A percentile compares a stretch with the other conserved stretches of the same genome.
phyloP scores from a whole-genome alignment of 2,797 vertebrate genomes.

The Eutrigla gurnardus region DNA sequence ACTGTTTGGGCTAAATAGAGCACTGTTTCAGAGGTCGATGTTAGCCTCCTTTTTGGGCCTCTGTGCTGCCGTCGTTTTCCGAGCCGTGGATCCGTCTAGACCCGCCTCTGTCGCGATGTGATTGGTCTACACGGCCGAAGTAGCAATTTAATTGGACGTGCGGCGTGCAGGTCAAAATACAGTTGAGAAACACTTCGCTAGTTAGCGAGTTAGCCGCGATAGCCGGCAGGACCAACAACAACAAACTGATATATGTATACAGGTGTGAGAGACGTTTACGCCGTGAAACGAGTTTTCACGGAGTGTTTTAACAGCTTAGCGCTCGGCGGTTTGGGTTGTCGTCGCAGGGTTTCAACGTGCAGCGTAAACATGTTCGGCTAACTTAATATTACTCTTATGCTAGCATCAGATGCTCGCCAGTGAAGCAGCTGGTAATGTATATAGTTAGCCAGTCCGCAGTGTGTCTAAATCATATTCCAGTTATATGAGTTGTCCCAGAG shows the following conservation, averaged over 20 bases:
- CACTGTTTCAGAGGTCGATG: conserved; percentile 67
- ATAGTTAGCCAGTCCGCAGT: background rate
- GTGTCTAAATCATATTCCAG: background rate
- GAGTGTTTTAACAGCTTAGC: background rate
- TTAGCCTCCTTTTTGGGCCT: conserved; percentile 94
- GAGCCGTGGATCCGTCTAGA: conserved; percentile 36
- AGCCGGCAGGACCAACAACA: background rate
- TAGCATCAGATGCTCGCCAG: background rate
- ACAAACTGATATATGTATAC: background rate
- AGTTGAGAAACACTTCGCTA: conserved; percentile 57
- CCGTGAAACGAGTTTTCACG: accelerated
- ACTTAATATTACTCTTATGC: conserved; percentile 21
- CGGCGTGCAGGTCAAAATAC: conserved; percentile 33
- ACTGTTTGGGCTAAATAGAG: conserved; percentile 13
- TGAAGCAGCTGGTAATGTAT: background rate
- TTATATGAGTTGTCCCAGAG: background rate
- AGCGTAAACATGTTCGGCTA: conserved; percentile 13
- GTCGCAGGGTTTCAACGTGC: background rate
- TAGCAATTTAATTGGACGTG: conserved; percentile 56
- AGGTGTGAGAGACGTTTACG: accelerated
- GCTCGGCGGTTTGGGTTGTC: accelerated
- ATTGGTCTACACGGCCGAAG: conserved; percentile 65
- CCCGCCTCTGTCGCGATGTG: conserved; percentile 57
- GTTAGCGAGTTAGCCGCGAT: conserved; percentile 62
- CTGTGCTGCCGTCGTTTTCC: conserved; percentile 92